Evolutionary conservation across 2,797 vertebrate genomes (phyloP).

Genomic region (Oryzias sinensis): DNA sequence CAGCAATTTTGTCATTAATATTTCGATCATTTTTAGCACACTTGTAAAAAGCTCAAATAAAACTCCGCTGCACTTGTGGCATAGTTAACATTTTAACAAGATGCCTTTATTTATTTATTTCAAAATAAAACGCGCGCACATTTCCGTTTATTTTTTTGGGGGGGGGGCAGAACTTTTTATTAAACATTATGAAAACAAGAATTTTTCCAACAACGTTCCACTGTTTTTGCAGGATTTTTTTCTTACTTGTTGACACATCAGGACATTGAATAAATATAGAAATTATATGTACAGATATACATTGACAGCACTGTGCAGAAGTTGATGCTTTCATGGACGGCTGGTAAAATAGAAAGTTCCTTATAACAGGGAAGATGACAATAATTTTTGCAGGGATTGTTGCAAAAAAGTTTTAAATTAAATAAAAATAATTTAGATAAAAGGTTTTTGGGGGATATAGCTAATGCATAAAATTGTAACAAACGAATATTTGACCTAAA

Average conservation of each 20-base stretch:
- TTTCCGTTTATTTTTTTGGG: conserved; percentile 19
- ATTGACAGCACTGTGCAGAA: conserved; percentile 76
- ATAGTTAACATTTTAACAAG: neutral
- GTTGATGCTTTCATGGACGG: conserved; percentile 13
- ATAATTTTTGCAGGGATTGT: too few relatives aligned
- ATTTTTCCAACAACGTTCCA: conserved; percentile 78
- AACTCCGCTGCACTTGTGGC: too few relatives aligned
- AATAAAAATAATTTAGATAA: too few relatives aligned
- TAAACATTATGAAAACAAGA: conserved; percentile 85
- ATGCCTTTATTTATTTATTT: conserved; percentile 19
- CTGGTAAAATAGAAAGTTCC: neutral
- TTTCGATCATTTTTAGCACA: too few relatives aligned
- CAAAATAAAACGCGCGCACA: conserved; percentile 7
- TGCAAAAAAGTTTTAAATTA: too few relatives aligned
- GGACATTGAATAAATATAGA: conserved; percentile 82
- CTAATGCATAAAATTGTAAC: neutral
- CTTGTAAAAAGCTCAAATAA: too few relatives aligned
- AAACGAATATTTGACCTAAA: conserved; percentile 1
- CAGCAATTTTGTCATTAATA: too few relatives aligned
- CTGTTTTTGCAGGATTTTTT: conserved; percentile 55
- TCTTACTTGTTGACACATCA: conserved; percentile 75
- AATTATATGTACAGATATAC: conserved; percentile 82
- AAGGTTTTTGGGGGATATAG: too few relatives aligned
- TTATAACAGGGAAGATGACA: too few relatives aligned
- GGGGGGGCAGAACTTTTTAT: conserved; percentile 81